These are phyloP conservation scores for Nicator chloris DNA, from an alignment of 2,113 vertebrate species.

Conservation along the genomic window DNA sequence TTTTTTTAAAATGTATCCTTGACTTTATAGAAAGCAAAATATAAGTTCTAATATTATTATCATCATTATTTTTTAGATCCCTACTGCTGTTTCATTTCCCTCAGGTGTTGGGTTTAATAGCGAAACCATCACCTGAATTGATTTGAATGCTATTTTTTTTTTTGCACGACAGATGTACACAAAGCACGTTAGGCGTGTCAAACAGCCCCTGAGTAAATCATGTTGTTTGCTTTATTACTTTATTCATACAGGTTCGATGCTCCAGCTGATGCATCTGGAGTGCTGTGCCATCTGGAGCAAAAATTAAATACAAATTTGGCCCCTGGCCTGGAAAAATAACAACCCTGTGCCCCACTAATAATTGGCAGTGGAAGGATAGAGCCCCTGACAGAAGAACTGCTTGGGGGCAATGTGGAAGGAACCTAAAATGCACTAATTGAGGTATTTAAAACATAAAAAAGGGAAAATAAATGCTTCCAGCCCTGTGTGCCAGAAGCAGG, in stretches of 20 bases:
- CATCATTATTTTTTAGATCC: not conserved
- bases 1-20: not conserved
- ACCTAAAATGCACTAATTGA: not conserved
- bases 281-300: slow-evolving; percentile 16
- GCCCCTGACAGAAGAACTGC: not conserved
- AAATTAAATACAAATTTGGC: slow-evolving; percentile 51
- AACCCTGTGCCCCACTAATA: not conserved
- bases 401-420: not conserved
- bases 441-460: not conserved
- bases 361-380: not conserved
- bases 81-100: not conserved
- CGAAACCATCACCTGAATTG: not conserved
- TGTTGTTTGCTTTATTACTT: slow-evolving; percentile 45
- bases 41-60: not conserved
- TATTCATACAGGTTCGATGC: slow-evolving; percentile 15
- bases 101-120: not conserved
- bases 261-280: slow-evolving; percentile 20
- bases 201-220: not conserved
- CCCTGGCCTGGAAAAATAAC: slow-evolving; percentile 6
- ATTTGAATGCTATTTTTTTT: not conserved
- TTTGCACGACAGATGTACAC: not conserved
- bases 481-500: accelerated
- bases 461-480: not conserved
- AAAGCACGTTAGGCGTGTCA: not conserved
- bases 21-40: not conserved